Evolutionary conservation across 2,113 vertebrate genomes (phyloP).

Genomic region (Lophura nycthemera): DNA sequence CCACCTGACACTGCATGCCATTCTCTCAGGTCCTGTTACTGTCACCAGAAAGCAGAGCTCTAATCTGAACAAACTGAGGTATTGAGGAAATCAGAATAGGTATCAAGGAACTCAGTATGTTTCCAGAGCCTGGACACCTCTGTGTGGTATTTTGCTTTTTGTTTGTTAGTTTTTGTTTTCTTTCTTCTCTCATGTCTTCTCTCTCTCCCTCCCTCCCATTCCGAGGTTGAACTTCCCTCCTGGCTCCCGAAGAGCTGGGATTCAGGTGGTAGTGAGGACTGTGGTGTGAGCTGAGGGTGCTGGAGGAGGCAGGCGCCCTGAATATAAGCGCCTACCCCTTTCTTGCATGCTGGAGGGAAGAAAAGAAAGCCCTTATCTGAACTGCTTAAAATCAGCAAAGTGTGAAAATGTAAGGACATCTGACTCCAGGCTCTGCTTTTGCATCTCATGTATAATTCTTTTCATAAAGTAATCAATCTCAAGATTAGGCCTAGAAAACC

Average conservation of each 20-base stretch:
- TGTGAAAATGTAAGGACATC: neutral
- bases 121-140: neutral
- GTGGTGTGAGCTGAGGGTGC: rapidly evolving
- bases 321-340: neutral
- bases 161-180: neutral
- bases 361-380: neutral
- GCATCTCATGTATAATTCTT: neutral
- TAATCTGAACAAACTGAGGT: too few species aligned
- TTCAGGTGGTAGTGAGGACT: neutral
- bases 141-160: neutral
- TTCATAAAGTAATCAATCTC: neutral
- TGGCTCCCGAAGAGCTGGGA: neutral
- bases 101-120: neutral
- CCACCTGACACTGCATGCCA: too few species aligned
- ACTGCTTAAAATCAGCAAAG: neutral
- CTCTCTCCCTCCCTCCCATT: neutral
- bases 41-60: too few species aligned
- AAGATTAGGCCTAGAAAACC: neutral
- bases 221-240: neutral
- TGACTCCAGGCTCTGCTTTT: neutral
- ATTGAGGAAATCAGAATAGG: too few species aligned
- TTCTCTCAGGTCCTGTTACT: too few species aligned
- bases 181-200: neutral
- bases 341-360: neutral
- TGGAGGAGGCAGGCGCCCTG: neutral